Base-by-base conservation (phyloP, 1,140 invertebrate genomes). In the Drosophila biarmipes region DNA sequence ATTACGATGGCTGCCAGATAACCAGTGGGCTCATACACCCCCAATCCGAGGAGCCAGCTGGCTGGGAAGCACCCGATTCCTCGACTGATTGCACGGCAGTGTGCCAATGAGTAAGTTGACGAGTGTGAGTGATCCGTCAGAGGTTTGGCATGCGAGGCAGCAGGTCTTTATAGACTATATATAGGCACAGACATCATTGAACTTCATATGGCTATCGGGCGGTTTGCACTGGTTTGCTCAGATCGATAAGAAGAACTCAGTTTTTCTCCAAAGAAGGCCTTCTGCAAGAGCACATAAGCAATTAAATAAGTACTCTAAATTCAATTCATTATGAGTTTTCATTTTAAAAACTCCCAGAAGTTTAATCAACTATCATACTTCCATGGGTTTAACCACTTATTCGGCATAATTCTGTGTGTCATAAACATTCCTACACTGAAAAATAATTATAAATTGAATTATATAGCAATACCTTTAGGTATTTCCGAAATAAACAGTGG, bases 1-100 rank as follows among this genome's bases (percentile, higher is more conserved):
- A 87, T 86, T 86, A 87, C 69, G 64, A 69, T 71, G n/a, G 14
- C 40, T 34, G 37, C 69, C 17, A 46, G 74, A 82, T 78, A 81
- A 86, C 59, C 3, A 15, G 38, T 51, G 64, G 58, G 45, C 66
- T 42, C 37, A 52, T 27, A n/a, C n/a, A n/a, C 42, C 42, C 17
- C 14, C 24, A 7, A 66, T 19, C 34, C n/a, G 6, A 55, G 31
- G 48, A 35, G 27, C 4, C 31, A 68, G 34, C 58, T 63, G 34
- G 27, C 59, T 42, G 81, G 81, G 81, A 86, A 85, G 62, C 64
- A 67, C 81, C 80, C 61, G 37, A 57, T 69, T 58, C 48, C 57
- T 27, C 21, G 42, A 56, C 29, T 10, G 51, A 56, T 62, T 59
- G 42, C 43, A 31, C 37, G 19, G 38, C 40, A 49, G 40, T 40